Evolutionary conservation across 2,113 vertebrate species (phyloP).

Genomic region (Zapus hudsonius): DNA sequence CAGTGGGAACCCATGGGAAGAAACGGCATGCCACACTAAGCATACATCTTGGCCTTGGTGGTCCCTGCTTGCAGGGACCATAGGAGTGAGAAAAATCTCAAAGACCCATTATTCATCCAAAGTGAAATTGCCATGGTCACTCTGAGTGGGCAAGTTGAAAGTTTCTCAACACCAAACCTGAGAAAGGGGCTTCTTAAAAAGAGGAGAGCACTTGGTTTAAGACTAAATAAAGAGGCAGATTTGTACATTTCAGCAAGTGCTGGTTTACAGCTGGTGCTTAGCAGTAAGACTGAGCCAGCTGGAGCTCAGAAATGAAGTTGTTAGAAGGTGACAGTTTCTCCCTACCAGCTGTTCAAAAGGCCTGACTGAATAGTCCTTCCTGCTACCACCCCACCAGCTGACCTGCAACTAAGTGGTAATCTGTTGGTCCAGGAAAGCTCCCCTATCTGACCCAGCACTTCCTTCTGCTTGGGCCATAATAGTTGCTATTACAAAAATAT

Average conservation of each 20-base stretch:
- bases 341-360: background rate
- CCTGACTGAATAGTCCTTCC: background rate
- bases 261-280: background rate
- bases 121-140: background rate
- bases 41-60: too few relatives aligned
- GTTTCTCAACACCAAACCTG: background rate
- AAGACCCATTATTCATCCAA: background rate
- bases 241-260: background rate
- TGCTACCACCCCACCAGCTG: background rate
- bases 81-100: background rate
- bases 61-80: background rate
- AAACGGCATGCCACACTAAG: background rate
- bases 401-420: background rate
- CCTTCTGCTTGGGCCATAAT: background rate
- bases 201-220: background rate
- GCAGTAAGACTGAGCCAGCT: background rate
- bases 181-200: background rate
- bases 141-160: background rate
- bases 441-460: background rate
- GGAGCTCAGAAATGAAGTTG: background rate
- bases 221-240: background rate
- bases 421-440: background rate
- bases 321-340: background rate
- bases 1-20: background rate
- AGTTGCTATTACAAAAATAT: background rate